Base-by-base conservation (phyloP, 2,888 invertebrate genomes). In the Odontocolon sp. region DNA sequence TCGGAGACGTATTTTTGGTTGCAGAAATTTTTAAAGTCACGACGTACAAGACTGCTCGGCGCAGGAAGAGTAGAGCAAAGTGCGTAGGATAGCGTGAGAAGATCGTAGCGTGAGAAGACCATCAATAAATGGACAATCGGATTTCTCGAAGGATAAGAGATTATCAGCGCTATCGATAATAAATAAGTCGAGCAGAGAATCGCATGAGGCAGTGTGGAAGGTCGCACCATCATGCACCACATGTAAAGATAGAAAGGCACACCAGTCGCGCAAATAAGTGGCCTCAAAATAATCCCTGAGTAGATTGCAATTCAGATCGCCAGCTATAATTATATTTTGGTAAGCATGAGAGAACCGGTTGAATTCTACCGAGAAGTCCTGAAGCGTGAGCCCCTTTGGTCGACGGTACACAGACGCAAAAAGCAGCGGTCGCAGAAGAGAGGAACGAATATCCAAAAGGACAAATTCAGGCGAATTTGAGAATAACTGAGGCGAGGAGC, bases 21-120 rank as follows among this genome's bases (percentile, higher is more conserved):
- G 38, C n/a, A 38, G 40, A 40, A 40, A 1, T 40, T 40, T 3
- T 14, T 16, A 3, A 40, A n/a, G 4, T 40, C 18, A 16, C 40
- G 3, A 3, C 40, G n/a, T 3, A 1, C 2, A 1, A 40, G 40
- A 16, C 2, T 14, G 8, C 28, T 14, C n/a, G 4, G 9, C 16
- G 11, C n/a, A 6, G 2, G 5, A 0, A 16, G 11, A 1, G 33
- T 2, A 2, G 14, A 8, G 16, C 31, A 6, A 4, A 52, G 14
- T 4, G 16, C 16, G 11, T 57, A 57, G 3, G 2, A 0, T 1
- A 57, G 2, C 11, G 16, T 3, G 11, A 57, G 38, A 1, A 57
- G 6, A 23, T 57, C 56, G 11, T 57, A n/a, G n/a, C n/a, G n/a
- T n/a, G n/a, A n/a, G n/a, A n/a, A n/a, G 56, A 11, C 56, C 50